Conservation (phyloP, 1,140 invertebrate genomes). For the Rhizoglyphus robini region DNA sequence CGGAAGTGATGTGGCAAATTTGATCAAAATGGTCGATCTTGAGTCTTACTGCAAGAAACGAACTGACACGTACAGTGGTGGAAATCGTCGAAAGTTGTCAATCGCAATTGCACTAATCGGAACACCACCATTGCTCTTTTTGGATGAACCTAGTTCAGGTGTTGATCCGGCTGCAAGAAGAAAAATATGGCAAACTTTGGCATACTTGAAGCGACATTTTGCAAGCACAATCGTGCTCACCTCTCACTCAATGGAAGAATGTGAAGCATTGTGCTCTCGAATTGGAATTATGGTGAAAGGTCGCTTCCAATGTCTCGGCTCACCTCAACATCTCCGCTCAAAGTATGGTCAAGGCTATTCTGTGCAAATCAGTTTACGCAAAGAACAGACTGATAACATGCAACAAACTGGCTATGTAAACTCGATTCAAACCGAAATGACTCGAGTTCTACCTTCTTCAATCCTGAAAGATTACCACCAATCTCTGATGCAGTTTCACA, state of each 20-base stretch:
- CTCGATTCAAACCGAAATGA: not conserved
- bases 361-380: slow-evolving; percentile 28
- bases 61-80: slow-evolving; percentile 35
- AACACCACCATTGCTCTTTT: slow-evolving; percentile 32
- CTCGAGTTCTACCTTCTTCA: not conserved
- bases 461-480: slow-evolving; percentile 18
- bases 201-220: slow-evolving; percentile 19
- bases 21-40: slow-evolving; percentile 27
- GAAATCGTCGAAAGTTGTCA: slow-evolving; percentile 44
- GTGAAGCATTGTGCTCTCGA: slow-evolving; percentile 67
- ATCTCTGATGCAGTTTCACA: slow-evolving; percentile 48
- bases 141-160: slow-evolving; percentile 35
- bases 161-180: slow-evolving; percentile 37
- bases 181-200: slow-evolving; percentile 32
- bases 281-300: slow-evolving; percentile 80
- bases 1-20: slow-evolving; percentile 27
- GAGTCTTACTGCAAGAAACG: slow-evolving; percentile 26
- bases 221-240: slow-evolving; percentile 37
- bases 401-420: no score
- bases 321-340: slow-evolving; percentile 50
- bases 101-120: slow-evolving; percentile 39
- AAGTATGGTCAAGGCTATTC: slow-evolving; percentile 49
- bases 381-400: not conserved
- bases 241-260: slow-evolving; percentile 62
- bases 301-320: slow-evolving; percentile 53